Conservation (phyloP, 2,888 invertebrate genomes). For the Acheta domesticus region DNA sequence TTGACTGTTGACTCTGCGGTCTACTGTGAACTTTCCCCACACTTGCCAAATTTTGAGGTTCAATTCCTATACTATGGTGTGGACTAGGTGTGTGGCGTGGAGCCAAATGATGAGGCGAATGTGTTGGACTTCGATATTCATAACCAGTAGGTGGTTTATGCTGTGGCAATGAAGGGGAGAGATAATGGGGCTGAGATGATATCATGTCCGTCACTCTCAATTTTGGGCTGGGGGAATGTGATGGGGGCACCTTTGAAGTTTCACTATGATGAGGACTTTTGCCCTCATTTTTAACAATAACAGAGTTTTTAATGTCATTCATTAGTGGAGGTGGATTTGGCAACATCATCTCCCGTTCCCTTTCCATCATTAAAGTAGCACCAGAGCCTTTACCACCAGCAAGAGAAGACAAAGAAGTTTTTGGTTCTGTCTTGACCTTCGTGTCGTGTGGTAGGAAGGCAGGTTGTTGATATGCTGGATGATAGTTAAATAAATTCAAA, state of each 20-base stretch:
- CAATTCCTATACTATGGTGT: constrained; percentile 30
- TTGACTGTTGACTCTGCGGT: constrained; percentile 46
- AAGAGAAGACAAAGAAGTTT: constrained; percentile 45
- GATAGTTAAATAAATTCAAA: constrained; percentile 63
- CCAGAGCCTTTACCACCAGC: constrained; percentile 25
- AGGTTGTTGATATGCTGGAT: constrained; percentile 52
- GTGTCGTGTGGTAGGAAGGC: constrained; percentile 51
- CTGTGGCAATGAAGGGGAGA: constrained; percentile 42
- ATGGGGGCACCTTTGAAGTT: constrained; percentile 48
- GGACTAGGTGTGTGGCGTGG: constrained; percentile 39
- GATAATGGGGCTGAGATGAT: constrained; percentile 50
- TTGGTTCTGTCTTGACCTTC: constrained; percentile 57
- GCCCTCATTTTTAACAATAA: constrained; percentile 75
- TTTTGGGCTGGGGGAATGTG: constrained; percentile 55
- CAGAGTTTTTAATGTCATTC: constrained; percentile 67
- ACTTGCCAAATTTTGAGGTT: constrained; percentile 32
- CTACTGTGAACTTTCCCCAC: constrained; percentile 27
- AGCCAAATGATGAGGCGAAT: constrained; percentile 52
- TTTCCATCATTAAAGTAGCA: constrained; percentile 33
- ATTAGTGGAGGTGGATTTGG: constrained; percentile 66
- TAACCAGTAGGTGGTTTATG: constrained; percentile 43
- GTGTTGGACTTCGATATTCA: constrained; percentile 47
- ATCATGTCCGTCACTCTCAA: constrained; percentile 43
- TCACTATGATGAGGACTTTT: constrained; percentile 60
- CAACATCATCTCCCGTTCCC: constrained; percentile 46